phyloP scores from a whole-genome alignment of 2,797 vertebrate genomes.

The Setipinna tenuifilis region DNA sequence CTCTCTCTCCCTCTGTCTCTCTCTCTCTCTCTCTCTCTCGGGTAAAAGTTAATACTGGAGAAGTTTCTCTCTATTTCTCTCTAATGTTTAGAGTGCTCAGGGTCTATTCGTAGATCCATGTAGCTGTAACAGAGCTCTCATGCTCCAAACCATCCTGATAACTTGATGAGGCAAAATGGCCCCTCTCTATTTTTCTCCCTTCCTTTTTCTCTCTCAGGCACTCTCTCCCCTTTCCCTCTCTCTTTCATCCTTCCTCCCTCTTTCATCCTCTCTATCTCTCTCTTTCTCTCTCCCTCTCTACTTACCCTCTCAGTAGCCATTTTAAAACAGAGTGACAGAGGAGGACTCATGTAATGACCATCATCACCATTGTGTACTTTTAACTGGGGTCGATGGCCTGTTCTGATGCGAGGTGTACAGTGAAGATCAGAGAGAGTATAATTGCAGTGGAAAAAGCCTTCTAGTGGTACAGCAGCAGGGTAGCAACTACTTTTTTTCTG shows the following conservation, averaged over 20 bases:
- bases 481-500: no score
- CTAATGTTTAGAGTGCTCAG: no score
- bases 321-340: background rate
- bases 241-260: background rate
- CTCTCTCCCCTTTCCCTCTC: background rate
- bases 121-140: no score
- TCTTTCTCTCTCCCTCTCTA: background rate
- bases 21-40: background rate
- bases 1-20: no score
- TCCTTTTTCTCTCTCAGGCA: no score
- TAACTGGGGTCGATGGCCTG: background rate
- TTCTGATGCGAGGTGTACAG: background rate
- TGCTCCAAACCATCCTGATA: no score
- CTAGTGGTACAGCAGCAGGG: background rate
- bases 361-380: background rate
- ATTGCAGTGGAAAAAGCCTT: background rate
- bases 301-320: no score
- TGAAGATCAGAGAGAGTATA: background rate
- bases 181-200: no score
- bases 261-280: background rate
- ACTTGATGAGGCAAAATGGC: no score
- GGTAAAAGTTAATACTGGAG: background rate
- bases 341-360: background rate
- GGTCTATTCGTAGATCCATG: no score
- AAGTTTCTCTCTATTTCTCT: no score